Conservation (phyloP, 2,888 invertebrate genomes). For the Hemaris fuciformis region DNA sequence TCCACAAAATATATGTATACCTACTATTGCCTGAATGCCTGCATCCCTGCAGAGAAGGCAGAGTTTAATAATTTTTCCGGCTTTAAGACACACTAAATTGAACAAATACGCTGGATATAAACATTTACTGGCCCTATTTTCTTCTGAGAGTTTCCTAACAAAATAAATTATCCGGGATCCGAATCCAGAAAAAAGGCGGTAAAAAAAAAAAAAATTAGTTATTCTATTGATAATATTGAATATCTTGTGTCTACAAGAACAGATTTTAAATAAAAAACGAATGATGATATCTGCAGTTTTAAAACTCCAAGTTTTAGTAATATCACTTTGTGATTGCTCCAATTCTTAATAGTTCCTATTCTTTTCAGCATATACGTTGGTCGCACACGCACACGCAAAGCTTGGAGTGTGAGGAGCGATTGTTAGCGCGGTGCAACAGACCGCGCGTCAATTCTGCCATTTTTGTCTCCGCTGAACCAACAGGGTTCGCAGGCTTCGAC, state of each 20-base stretch:
- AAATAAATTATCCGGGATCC: too few relatives aligned
- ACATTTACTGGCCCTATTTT: too few relatives aligned
- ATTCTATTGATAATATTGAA: too few relatives aligned
- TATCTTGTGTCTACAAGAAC: too few relatives aligned
- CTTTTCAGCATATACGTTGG: conserved; percentile 86
- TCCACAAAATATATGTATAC: background rate
- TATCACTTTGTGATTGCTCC: background rate
- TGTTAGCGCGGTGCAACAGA: conserved; percentile 82
- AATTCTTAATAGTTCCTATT: background rate
- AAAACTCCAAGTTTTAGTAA: background rate
- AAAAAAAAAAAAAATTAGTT: too few relatives aligned
- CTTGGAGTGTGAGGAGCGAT: conserved; percentile 82
- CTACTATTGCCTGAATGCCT: background rate
- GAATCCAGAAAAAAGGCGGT: too few relatives aligned
- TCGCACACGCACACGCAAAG: conserved; percentile 85
- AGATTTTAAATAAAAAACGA: too few relatives aligned
- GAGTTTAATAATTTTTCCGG: too few relatives aligned
- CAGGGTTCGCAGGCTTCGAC: conserved; percentile 89
- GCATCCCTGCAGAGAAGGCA: background rate
- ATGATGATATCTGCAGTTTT: background rate
- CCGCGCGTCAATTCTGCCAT: conserved; percentile 93
- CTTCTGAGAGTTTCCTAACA: too few relatives aligned
- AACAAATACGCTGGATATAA: too few relatives aligned
- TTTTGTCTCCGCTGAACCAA: conserved; percentile 88
- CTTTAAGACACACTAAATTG: too few relatives aligned